Conservation (phyloP, 2,888 invertebrate genomes). For the Dolichopus griseipennis region DNA sequence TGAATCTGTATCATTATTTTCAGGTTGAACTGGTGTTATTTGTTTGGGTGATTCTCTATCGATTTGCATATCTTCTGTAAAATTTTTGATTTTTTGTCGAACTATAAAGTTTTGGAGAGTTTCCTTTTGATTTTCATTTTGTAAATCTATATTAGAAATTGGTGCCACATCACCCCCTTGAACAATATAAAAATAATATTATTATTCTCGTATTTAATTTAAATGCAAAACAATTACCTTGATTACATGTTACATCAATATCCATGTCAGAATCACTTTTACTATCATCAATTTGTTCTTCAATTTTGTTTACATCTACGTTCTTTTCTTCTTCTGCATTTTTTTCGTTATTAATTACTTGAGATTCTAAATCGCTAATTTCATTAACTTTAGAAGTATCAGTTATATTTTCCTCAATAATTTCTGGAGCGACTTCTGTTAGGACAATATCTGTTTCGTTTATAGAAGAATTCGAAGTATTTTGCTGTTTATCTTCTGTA, state of each 20-base stretch:
- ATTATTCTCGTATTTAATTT: neutral
- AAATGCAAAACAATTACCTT: neutral
- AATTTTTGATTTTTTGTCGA: neutral
- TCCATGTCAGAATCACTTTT: slow-evolving; percentile 35
- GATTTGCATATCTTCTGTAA: slow-evolving; percentile 31
- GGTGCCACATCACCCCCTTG: neutral
- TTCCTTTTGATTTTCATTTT: neutral
- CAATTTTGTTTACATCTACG: slow-evolving; percentile 4
- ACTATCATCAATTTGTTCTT: slow-evolving; percentile 24
- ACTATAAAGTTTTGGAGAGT: neutral
- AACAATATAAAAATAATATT: neutral
- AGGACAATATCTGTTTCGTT: too few species aligned
- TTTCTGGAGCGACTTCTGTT: too few species aligned
- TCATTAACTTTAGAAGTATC: too few species aligned
- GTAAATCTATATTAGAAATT: neutral
- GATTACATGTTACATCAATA: slow-evolving; percentile 26
- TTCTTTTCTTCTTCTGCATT: slow-evolving; percentile 10
- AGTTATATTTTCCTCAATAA: too few species aligned
- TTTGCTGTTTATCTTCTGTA: too few species aligned
- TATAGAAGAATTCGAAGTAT: too few species aligned
- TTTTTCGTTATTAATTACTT: neutral
- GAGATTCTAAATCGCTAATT: too few species aligned
- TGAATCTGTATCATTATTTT: slow-evolving; percentile 7
- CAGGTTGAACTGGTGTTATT: slow-evolving; percentile 3
- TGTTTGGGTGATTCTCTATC: slow-evolving; percentile 21